Base-by-base conservation (phyloP, 2,888 invertebrate genomes). In the Ommatoiulus sabulosus region DNA sequence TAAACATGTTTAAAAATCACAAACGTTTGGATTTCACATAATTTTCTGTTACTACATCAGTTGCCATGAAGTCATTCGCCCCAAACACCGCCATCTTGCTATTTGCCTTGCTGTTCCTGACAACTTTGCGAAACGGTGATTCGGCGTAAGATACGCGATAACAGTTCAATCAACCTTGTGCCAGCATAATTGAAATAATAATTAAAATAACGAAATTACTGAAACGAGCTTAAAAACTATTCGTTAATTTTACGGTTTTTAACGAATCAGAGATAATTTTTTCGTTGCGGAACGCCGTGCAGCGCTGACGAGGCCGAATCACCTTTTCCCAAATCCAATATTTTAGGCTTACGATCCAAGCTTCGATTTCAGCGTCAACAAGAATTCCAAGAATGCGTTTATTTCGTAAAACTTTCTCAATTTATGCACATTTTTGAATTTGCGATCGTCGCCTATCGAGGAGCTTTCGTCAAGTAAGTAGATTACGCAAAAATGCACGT, bases 321-420 rank as follows among this genome's bases (percentile, higher is more conserved):
- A 80, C 35, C 12, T 80, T 80, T 80, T 80, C 10, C 0, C 12
- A 4, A 43, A 35, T 80, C 80, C 80, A 4, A 80, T 80, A 80
- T 80, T 80, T 48, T 80, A 80, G 80, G 80, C 80, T 80, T 80
- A 80, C 24, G 10, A 43, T 80, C 80, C 80, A 80, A 80, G 80
- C 80, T 80, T 80, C 80, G 3, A 12, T 80, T 80, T 80, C 80
- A 24, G 24, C 80, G 80, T 35, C 12, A 80, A 80, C 80, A 80
- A 35, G 24, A 80, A 80, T 80, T 80, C 35, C 80, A 80, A 80
- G 80, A 80, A 80, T 80, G 80, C 80, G 80, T 43, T 12, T 80
- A 80, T 80, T 80, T 80, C 80, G 35, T 80, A 6, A 35, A 80
- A 80, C 35, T 35, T 80, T 43, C 80, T 35, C 12, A 35, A 24